Evolutionary conservation across 1,140 invertebrate genomes (phyloP).

Genomic region (Potamilus streckersoni): DNA sequence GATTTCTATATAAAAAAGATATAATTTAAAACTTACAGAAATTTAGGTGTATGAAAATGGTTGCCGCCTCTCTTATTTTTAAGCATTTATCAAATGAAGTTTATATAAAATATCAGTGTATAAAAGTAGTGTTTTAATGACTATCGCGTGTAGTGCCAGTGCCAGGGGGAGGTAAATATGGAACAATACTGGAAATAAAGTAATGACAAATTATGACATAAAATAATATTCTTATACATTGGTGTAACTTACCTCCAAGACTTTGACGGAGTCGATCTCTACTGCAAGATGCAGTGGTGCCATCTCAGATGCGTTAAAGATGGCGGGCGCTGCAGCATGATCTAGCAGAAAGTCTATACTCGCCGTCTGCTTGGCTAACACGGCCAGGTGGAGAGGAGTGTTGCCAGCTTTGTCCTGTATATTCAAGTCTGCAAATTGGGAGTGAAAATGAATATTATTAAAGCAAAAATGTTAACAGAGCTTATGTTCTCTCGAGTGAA

Average conservation of each 20-base stretch:
- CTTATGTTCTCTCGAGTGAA: too few relatives aligned
- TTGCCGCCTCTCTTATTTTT: background rate
- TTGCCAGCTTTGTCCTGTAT: slow-evolving; percentile 80
- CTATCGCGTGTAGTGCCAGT: too few relatives aligned
- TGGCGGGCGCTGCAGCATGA: slow-evolving; percentile 77
- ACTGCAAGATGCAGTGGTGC: slow-evolving; percentile 83
- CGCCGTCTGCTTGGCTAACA: slow-evolving; percentile 78
- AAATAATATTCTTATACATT: slow-evolving; percentile 1
- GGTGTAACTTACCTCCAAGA: slow-evolving; percentile 70
- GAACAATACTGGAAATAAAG: too few relatives aligned
- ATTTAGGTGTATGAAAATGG: background rate
- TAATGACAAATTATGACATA: too few relatives aligned
- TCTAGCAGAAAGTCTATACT: slow-evolving; percentile 80
- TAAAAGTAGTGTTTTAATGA: background rate
- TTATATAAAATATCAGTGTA: background rate
- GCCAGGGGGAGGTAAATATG: background rate
- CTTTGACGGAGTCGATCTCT: slow-evolving; percentile 78
- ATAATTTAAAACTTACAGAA: background rate
- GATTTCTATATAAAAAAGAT: too few relatives aligned
- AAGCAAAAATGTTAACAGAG: background rate
- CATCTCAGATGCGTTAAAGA: slow-evolving; percentile 82
- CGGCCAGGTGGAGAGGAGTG: slow-evolving; percentile 84
- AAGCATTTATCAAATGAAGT: background rate
- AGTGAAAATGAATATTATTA: background rate
- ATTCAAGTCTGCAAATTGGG: slow-evolving; percentile 15